Conservation (phyloP, 2,888 invertebrate species). For the Thyatira batis region DNA sequence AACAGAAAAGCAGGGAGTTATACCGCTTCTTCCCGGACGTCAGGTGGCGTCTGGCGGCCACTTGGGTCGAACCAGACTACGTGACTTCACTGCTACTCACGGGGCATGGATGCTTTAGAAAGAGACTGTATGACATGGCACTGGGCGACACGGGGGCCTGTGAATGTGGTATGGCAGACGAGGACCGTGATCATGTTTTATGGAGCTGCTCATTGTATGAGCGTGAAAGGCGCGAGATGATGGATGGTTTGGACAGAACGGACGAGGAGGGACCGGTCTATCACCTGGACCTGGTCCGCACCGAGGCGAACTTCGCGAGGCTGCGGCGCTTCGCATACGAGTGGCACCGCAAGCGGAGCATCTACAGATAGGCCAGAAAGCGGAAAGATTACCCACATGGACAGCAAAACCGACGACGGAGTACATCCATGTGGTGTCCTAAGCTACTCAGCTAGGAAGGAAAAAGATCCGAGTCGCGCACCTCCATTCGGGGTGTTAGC, state of each 20-base stretch:
- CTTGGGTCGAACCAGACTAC: conserved; percentile 23
- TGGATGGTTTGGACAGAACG: neutral
- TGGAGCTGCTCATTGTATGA: conserved; percentile 5
- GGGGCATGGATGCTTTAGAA: conserved; percentile 15
- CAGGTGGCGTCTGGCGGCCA: conserved; percentile 3
- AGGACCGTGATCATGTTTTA: conserved; percentile 4
- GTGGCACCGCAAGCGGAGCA: neutral
- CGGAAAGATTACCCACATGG: too few relatives aligned
- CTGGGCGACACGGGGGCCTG: neutral
- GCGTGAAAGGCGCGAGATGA: neutral
- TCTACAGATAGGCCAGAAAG: too few relatives aligned
- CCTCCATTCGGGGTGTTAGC: too few relatives aligned
- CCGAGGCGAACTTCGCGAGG: neutral
- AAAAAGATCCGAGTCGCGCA: too few relatives aligned
- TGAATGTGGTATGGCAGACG: neutral
- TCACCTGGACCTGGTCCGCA: too few relatives aligned
- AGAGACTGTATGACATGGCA: conserved; percentile 3
- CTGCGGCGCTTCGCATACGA: neutral
- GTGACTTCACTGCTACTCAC: conserved; percentile 17
- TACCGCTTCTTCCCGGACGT: conserved; percentile 16
- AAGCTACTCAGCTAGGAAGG: too few relatives aligned
- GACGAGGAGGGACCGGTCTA: neutral
- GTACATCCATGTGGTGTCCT: too few relatives aligned
- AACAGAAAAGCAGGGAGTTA: neutral
- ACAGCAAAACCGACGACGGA: too few relatives aligned